phyloP scores from a whole-genome alignment of 2,113 vertebrate species.

The Percina caprodes region DNA sequence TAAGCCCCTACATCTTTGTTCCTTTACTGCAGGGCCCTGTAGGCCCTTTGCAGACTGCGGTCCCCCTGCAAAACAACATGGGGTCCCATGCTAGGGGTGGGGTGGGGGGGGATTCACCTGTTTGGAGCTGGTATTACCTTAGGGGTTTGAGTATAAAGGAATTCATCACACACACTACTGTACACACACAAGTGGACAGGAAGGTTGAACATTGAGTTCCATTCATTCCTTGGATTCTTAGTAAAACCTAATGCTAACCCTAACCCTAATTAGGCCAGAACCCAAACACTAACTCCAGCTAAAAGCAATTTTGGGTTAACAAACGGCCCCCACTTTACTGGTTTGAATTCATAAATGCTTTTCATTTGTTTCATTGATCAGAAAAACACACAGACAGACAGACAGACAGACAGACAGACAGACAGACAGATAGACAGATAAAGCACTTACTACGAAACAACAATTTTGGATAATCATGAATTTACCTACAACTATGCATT shows the following conservation, averaged over 20 bases:
- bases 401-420: not conserved
- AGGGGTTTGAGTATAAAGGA: conserved; percentile 31
- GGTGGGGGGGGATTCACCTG: conserved; percentile 41
- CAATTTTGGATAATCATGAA: conserved; percentile 43
- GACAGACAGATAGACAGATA: not conserved
- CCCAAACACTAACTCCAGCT: not conserved
- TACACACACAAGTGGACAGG: conserved; percentile 2
- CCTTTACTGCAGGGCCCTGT: conserved; percentile 32
- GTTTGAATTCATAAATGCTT: conserved; percentile 3
- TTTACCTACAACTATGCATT: conserved; percentile 43
- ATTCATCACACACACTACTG: conserved; percentile 22
- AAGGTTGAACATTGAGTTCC: not conserved
- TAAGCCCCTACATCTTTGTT: conserved; percentile 9
- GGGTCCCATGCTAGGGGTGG: conserved; percentile 7
- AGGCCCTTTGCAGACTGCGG: conserved; percentile 26
- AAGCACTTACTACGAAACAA: conserved; percentile 17
- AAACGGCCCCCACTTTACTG: not conserved
- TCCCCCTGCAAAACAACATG: conserved; percentile 52
- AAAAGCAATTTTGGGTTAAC: conserved; percentile 1
- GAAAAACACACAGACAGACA: not conserved
- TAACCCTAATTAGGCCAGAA: not conserved
- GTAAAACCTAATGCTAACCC: not conserved
- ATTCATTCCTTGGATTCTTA: not conserved
- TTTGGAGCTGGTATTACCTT: conserved; percentile 33
- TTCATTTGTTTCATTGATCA: conserved; percentile 7